Percentiles rank a stretch among this genome's conserved stretches.
phyloP scores from a whole-genome alignment of 2,113 vertebrate genomes.

The Lamprotornis superbus region DNA sequence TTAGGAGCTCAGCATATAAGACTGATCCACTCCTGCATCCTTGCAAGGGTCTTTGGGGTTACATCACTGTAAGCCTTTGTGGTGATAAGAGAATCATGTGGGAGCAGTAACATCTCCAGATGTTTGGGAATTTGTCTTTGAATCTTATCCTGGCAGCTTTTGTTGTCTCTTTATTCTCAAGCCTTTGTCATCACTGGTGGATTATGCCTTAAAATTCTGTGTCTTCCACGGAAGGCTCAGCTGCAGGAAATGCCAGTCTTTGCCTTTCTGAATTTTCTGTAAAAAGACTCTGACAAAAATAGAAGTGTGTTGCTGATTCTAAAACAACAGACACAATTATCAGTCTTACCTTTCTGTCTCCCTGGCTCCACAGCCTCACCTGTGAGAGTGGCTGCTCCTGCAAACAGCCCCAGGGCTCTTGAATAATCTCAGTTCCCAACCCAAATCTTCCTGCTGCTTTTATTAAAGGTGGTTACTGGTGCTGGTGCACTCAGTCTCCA shows the following conservation, averaged over 20 bases:
- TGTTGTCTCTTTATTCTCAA: background rate
- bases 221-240: background rate
- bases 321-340: background rate
- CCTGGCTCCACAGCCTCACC: background rate
- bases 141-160: background rate
- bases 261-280: background rate
- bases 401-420: background rate
- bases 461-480: background rate
- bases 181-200: background rate
- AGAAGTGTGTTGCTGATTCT: background rate
- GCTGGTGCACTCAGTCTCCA: background rate
- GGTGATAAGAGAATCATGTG: background rate
- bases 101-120: background rate
- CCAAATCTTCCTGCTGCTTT: background rate
- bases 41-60: background rate
- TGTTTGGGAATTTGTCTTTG: background rate
- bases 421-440: background rate
- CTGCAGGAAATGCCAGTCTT: background rate
- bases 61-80: fast-evolving
- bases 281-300: background rate
- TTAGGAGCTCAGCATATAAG: background rate
- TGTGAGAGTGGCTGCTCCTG: background rate
- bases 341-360: background rate
- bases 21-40: background rate
- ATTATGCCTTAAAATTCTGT: background rate